A percentile compares a stretch with the other conserved stretches of the same genome.
phyloP scores from a whole-genome alignment of 2,888 invertebrate species.

The Aphidius colemani region DNA sequence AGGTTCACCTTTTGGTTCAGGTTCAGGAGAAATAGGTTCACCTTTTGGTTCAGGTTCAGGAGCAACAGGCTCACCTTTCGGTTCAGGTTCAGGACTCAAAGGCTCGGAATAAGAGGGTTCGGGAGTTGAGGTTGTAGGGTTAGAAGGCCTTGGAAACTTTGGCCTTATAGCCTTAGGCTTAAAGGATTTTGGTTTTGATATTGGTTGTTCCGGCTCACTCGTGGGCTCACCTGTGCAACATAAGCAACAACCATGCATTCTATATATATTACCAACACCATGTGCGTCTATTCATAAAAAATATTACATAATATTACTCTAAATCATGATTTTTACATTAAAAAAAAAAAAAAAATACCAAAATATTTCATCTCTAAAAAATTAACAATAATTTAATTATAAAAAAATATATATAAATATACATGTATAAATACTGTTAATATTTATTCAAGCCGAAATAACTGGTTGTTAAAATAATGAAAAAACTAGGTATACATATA shows the following conservation, averaged over 20 bases:
- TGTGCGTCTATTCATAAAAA: conserved; percentile 26
- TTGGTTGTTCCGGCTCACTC: conserved; percentile 61
- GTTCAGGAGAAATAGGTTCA: conserved; percentile 48
- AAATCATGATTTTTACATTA: background rate
- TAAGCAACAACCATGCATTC: conserved; percentile 48
- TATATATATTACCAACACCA: conserved; percentile 36
- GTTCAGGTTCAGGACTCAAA: conserved; percentile 55
- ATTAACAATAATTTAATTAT: too few relatives aligned
- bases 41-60: conserved; percentile 55
- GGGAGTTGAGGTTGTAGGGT: conserved; percentile 40
- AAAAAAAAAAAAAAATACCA: too few relatives aligned
- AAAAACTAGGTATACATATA: too few relatives aligned
- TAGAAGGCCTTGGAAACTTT: conserved; percentile 41
- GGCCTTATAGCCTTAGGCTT: conserved; percentile 39
- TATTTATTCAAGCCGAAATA: too few relatives aligned
- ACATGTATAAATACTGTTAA: too few relatives aligned
- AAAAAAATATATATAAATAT: too few relatives aligned
- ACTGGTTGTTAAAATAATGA: too few relatives aligned
- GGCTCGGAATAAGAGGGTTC: conserved; percentile 52
- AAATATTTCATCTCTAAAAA: too few relatives aligned
- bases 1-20: conserved; percentile 55
- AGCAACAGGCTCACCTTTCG: conserved; percentile 58
- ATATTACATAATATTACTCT: conserved; percentile 3
- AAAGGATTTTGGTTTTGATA: conserved; percentile 58
- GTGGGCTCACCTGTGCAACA: conserved; percentile 58